Percentiles rank a stretch among this genome's conserved stretches.
Conservation (phyloP, 1,140 invertebrate genomes). For the Neuroterus valhalla region DNA sequence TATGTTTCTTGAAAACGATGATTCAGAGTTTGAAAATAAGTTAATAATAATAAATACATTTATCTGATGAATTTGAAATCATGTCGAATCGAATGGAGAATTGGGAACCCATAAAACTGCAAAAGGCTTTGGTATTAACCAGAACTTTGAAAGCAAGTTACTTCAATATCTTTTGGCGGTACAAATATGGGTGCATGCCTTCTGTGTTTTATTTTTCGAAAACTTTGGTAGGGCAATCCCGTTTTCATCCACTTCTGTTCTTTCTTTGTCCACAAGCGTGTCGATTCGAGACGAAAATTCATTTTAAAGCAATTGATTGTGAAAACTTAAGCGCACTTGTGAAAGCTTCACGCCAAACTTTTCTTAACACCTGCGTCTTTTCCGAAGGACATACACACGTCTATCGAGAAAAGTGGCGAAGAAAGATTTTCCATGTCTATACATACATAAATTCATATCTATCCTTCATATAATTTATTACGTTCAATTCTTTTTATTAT, state of each 20-base stretch:
- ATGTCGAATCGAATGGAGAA: neutral
- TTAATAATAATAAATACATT: too few species aligned
- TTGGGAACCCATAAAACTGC: neutral
- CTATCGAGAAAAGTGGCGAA: slow-evolving; percentile 4
- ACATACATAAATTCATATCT: slow-evolving; percentile 10
- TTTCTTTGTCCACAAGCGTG: neutral
- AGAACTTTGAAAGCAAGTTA: neutral
- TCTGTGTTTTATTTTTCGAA: slow-evolving; percentile 10
- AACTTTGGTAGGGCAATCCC: slow-evolving; percentile 24
- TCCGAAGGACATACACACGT: neutral
- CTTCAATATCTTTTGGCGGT: slow-evolving; percentile 20
- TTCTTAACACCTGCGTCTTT: slow-evolving; percentile 25
- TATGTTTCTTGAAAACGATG: too few species aligned
- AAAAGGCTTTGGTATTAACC: neutral
- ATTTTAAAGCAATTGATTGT: slow-evolving; percentile 28
- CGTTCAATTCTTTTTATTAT: neutral
- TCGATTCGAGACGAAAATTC: slow-evolving; percentile 13
- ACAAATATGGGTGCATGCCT: slow-evolving; percentile 17
- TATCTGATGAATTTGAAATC: too few species aligned
- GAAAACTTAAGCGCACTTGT: slow-evolving; percentile 20
- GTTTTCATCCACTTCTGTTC: slow-evolving; percentile 15
- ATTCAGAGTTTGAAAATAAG: too few species aligned
- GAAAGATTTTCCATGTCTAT: slow-evolving; percentile 9
- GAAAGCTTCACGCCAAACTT: slow-evolving; percentile 13
- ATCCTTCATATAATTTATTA: neutral